Evolutionary conservation across 2,888 invertebrate species (phyloP).

Genomic region (Agrotis segetum): DNA sequence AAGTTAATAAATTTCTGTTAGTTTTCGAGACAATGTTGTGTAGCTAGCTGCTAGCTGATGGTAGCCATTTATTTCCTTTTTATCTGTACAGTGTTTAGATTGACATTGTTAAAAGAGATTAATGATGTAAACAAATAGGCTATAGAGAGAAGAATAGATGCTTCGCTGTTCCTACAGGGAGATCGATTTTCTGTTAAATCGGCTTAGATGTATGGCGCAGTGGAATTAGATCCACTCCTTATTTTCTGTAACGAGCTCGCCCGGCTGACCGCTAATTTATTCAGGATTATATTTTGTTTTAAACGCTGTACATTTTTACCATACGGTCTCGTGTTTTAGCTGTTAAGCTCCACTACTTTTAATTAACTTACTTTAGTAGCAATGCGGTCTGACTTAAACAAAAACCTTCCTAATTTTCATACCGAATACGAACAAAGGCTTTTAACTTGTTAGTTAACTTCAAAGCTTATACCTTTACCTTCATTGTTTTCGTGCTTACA

Average conservation of each 20-base stretch:
- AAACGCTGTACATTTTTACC: slow-evolving; percentile 1
- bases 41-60: slow-evolving; percentile 16
- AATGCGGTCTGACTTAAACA: slow-evolving; percentile 16
- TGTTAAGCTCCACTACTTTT: slow-evolving; percentile 21
- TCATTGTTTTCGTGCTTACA: slow-evolving; percentile 7
- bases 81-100: slow-evolving; percentile 17
- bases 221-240: slow-evolving; percentile 19
- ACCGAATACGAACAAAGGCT: slow-evolving; percentile 24
- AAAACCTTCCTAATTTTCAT: slow-evolving; percentile 22
- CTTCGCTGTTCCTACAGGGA: slow-evolving; percentile 14
- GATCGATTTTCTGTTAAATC: slow-evolving; percentile 37
- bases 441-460: slow-evolving; percentile 1
- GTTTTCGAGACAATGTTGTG: slow-evolving; percentile 17
- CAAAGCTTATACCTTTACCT: slow-evolving; percentile 15
- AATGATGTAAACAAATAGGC: slow-evolving; percentile 59
- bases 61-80: slow-evolving; percentile 36
- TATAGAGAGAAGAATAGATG: slow-evolving; percentile 47
- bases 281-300: slow-evolving; percentile 22
- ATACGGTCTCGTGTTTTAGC: slow-evolving; percentile 5
- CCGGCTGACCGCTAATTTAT: slow-evolving; percentile 34
- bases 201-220: slow-evolving; percentile 17
- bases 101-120: slow-evolving; percentile 51
- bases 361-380: slow-evolving; percentile 39
- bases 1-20: slow-evolving; percentile 37
- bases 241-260: slow-evolving; percentile 22